phyloP scores from a whole-genome alignment of 2,113 vertebrate genomes.

The Anguilla rostrata region DNA sequence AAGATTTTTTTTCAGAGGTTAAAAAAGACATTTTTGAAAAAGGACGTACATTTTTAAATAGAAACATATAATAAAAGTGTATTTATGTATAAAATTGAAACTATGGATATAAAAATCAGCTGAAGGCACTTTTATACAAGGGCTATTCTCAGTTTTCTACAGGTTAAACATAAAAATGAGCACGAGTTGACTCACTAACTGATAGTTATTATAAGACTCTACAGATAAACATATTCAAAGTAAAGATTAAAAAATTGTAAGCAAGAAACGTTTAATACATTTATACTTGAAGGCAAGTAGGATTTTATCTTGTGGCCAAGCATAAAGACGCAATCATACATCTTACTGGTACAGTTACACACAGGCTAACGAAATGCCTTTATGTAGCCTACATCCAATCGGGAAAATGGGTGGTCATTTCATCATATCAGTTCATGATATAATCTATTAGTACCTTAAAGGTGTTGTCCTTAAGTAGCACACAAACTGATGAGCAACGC shows the following conservation, averaged over 20 bases:
- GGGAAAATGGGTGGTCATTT: background rate
- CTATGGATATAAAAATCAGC: background rate
- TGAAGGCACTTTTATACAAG: background rate
- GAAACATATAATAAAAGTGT: background rate
- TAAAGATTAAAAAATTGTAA: background rate
- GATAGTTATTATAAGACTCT: background rate
- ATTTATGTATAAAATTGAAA: background rate
- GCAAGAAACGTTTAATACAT: background rate
- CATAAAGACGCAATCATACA: background rate
- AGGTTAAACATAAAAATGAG: background rate
- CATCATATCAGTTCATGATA: too few relatives aligned
- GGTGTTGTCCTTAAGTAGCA: too few relatives aligned
- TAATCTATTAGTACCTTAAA: too few relatives aligned
- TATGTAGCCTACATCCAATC: background rate
- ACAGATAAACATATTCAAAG: background rate
- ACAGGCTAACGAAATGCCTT: background rate
- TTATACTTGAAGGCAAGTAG: background rate
- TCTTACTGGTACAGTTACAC: background rate
- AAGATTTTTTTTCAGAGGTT: conserved; percentile 53
- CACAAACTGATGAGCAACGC: too few relatives aligned
- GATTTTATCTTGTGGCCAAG: background rate
- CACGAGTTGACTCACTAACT: background rate
- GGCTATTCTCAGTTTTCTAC: background rate
- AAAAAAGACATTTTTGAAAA: conserved; percentile 25
- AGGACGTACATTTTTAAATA: conserved; percentile 16